A percentile compares a stretch with the other conserved stretches of the same genome.
These are phyloP conservation scores for Vulpes lagopus DNA, from an alignment of 2,113 vertebrate genomes.

Conservation along the genomic window DNA sequence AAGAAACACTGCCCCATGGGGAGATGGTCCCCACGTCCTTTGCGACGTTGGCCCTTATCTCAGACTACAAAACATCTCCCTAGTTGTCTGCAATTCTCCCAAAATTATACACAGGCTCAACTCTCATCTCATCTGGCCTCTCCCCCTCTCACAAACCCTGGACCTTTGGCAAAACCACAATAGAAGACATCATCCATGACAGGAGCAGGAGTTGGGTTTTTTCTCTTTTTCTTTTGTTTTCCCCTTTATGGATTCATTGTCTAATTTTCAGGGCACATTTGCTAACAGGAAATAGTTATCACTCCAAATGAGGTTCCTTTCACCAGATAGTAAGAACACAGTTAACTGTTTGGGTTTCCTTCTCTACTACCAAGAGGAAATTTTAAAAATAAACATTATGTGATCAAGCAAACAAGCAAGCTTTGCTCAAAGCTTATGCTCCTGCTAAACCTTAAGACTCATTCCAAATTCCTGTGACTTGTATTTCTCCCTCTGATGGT, in stretches of 20 bases:
- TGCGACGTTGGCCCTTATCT: not conserved
- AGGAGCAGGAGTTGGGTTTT: not conserved
- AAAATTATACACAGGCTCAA: not conserved
- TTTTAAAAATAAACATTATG: not conserved
- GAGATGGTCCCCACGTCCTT: rapidly evolving
- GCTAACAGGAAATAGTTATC: conserved; percentile 32
- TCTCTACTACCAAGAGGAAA: not conserved
- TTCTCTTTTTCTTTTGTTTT: not conserved
- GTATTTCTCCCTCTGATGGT: not conserved
- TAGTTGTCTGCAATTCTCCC: not conserved
- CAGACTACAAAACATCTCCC: not conserved
- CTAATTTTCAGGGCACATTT: conserved; percentile 23
- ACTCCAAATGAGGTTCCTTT: not conserved
- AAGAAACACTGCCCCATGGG: not conserved
- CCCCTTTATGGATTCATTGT: not conserved
- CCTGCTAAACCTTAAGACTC: not conserved
- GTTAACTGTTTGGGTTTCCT: not conserved
- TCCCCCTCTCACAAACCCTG: not conserved
- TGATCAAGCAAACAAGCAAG: not conserved
- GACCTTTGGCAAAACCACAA: conserved; percentile 23
- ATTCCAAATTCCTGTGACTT: not conserved
- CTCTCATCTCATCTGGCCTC: not conserved
- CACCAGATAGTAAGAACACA: not conserved
- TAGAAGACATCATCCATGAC: not conserved
- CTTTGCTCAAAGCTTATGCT: not conserved